Base-by-base conservation (phyloP, 2,888 invertebrate species). In the Prenolepis imparis region DNA sequence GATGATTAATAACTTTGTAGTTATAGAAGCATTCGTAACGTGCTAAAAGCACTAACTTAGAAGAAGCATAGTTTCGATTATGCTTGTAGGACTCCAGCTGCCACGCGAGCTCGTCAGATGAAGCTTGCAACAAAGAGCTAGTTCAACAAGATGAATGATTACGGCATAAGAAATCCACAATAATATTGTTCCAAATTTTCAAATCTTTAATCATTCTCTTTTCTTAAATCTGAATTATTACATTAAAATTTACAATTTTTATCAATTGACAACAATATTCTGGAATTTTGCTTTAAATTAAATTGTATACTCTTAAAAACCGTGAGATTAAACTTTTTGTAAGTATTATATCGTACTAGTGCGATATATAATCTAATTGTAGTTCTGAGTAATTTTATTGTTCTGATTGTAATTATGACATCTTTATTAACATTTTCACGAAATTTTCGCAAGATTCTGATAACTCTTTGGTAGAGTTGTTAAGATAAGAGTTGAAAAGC, bases 51-150 rank as follows among this genome's bases (percentile, higher is more conserved):
- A 41, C 41, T 41, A 24, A 15, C 28, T 61, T 18, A 32, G 32
- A 61, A 28, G 61, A 77, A 70, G 75, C 24, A 24, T 75, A 74
- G 78, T 84, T 86, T 73, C 80, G 75, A 83, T 87, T 84, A 80
- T 57, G 28, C 78, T 84, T 52, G n/a, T 28, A 28, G 63, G 63
- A 61, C 36, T 68, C 32, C 18, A 67, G 41, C 68, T 82, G 52
- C 32, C 32, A 18, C 75, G 44, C 61, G 61, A 84, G 82, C 87
- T 80, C 55, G 57, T 52, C 59, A 24, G 70, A 80, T 66, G 75
- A 66, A 84, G 72, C 74, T 67, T 32, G 41, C 66, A 52, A 74
- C 61, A 28, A 41, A 21, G 68, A n/a, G 36, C 36, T 36, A 36
- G 73, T 83, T 75, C 59, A n/a, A 12, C 44, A 57, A 83, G 41